Evolutionary conservation across 2,797 vertebrate genomes (phyloP), one percentile per base, ranked within the genome.

Genomic region (Liparis tanakae): DNA sequence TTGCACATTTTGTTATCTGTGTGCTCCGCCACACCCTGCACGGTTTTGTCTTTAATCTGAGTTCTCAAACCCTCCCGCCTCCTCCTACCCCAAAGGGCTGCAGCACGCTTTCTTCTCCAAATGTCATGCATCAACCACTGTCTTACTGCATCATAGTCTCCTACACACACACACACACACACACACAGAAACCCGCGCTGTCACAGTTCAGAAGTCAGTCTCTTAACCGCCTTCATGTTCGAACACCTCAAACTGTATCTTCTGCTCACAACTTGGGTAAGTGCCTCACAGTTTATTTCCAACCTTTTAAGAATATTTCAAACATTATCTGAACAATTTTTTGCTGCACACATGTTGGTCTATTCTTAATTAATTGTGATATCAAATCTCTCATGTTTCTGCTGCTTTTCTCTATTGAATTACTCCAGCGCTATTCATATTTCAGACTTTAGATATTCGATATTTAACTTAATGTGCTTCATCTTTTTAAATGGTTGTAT

Each of bases 191-290:
- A 50, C 54, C 37, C 43, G 44, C 46, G 25, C 14, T 15, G 48
- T 54, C 50, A 3, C 59, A 43, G 1, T 2, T 70, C 41, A 59
- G 43, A 71, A 37, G 50, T 20, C 41, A 48, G 30, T 60, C 8
- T 70, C 20, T 22, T 22, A 2, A 1, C 4, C n/a, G 18, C 36
- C 33, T 59, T 51, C 0, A 0, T 22, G 6, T 46, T 51, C 14
- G 25, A 4, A 20, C 64, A 56, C 18, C n/a, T 30, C 37, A 71
- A 67, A 57, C 51, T 2, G 15, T 36, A 58, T 44, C 68, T 59
- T 22, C 33, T 3, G 17, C 46, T 51, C 36, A 37, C 17, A 59
- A 69, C 30, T 58, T 73, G 12, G 79, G 88, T 91, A 73, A 84
- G 87, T 81, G 59, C 67, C 44, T 56, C 2, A 22, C 0, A 1